Percentiles rank a stretch among this genome's conserved stretches.
Conservation (phyloP, 2,113 vertebrate genomes). For the Euleptes europaea region DNA sequence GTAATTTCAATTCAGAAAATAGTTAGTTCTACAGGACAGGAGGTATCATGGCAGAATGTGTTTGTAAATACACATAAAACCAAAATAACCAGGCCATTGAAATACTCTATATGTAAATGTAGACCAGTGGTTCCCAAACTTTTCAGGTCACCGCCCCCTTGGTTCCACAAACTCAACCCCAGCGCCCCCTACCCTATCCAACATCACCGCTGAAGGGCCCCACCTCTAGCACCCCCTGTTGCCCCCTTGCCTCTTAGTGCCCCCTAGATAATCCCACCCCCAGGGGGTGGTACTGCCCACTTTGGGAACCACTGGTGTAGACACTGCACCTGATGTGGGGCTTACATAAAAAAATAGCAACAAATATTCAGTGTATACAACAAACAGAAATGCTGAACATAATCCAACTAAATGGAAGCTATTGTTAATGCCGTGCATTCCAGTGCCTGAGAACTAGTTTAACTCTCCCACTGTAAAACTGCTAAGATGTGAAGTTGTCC, state of each 20-base stretch:
- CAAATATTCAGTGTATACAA: neutral
- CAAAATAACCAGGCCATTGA: neutral
- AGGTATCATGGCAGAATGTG: neutral
- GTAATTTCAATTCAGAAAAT: neutral
- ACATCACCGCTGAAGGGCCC: too few relatives aligned
- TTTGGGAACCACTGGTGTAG: neutral
- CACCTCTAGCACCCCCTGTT: too few relatives aligned
- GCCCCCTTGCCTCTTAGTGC: too few relatives aligned
- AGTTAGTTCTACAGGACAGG: neutral
- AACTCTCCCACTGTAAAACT: neutral
- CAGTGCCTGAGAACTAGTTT: neutral
- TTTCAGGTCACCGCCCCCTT: too few relatives aligned
- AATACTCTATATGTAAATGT: neutral
- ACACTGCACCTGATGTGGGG: neutral
- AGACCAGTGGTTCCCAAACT: too few relatives aligned
- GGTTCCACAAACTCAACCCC: too few relatives aligned
- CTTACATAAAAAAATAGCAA: neutral
- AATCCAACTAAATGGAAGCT: neutral
- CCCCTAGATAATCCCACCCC: too few relatives aligned
- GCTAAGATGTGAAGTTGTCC: neutral
- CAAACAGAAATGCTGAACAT: neutral
- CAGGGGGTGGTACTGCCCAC: too few relatives aligned
- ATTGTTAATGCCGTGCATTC: neutral
- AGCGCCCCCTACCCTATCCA: too few relatives aligned
- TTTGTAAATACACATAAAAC: neutral